Evolutionary conservation across 2,797 vertebrate genomes (phyloP), one percentile per base, ranked within the genome.

Genomic region (Lacerta viridis): DNA sequence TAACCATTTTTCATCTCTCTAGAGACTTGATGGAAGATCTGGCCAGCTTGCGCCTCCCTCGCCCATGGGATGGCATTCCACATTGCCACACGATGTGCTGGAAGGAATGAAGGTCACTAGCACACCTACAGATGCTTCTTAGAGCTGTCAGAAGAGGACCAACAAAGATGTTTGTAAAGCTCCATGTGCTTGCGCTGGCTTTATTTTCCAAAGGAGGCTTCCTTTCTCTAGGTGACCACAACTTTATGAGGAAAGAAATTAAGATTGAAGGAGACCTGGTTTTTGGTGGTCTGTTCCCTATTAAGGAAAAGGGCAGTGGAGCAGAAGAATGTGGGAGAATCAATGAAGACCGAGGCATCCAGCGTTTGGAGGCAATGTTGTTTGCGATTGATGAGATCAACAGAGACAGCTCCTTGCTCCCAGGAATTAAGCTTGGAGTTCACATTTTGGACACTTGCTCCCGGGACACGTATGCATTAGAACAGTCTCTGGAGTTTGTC

Each of bases 321-420:
- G 97, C 98, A 92, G 99, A 99, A 92, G 99, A 99, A 94, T 99
- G 99, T 85, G 99, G 99, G 15, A 97, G 98, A 76, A 98, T 99
- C 93, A 99, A 99, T 66, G 98, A 99, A 94, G 98, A 98, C 90
- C 94, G 99, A 84, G 99, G 99, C 10, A 99, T 99, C 92, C 99
- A 99, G 94, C 98, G 99, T 83, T 94, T 99, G 95, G 99, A 99
- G 95, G 99, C 99, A 92, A 99, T 99, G 99, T 93, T 99, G 91
- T 99, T 99, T 92, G 99, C 99, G 77, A 99, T 99, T 25, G 99
- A 99, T 91, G 97, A 98, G 93, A 99, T 99, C 97, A 99, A 99
- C 96, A 96, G 92, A 72, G 98, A 99, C 92, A 94, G 96, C 50
- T 94, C 95, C 77, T 92, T 99, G 95, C 97, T 99, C 61, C 99